Evolutionary conservation across 2,797 vertebrate species (phyloP).

Genomic region (Tragopan temminckii): DNA sequence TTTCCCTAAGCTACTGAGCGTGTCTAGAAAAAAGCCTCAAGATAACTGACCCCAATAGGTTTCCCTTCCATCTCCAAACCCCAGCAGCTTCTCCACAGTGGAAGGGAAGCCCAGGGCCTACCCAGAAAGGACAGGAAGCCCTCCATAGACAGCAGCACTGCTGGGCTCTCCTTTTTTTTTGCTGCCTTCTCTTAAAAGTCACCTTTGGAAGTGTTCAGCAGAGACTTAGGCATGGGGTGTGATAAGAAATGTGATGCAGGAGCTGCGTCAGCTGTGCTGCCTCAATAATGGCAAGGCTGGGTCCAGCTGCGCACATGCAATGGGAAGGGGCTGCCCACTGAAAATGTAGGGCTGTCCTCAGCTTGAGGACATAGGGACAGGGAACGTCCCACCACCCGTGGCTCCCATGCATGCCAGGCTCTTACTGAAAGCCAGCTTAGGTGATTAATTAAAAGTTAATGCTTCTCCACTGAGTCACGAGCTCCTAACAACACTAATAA

Average conservation of each 20-base stretch:
- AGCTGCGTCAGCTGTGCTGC: slow-evolving; percentile 22
- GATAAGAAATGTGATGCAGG: slow-evolving; percentile 71
- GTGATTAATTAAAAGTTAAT: slow-evolving; percentile 83
- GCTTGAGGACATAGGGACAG: not conserved
- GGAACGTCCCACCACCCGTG: not conserved
- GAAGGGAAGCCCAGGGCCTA: not conserved
- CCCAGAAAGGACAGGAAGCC: not conserved
- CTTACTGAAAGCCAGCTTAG: slow-evolving; percentile 81
- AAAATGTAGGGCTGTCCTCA: not conserved
- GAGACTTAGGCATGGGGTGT: slow-evolving; percentile 1
- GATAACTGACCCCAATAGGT: not conserved
- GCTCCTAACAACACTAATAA: slow-evolving; percentile 55
- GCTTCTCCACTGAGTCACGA: slow-evolving; percentile 78
- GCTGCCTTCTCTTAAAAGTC: slow-evolving; percentile 50
- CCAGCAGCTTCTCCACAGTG: not conserved
- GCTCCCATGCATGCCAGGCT: slow-evolving; percentile 51
- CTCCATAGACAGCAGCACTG: fast-evolving
- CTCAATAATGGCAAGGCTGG: not conserved
- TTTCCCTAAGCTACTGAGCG: not conserved
- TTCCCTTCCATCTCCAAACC: not conserved
- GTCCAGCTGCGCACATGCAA: not conserved
- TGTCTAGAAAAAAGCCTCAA: not conserved
- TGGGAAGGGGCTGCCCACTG: not conserved
- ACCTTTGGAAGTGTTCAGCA: slow-evolving; percentile 70
- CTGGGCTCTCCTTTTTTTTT: not conserved